These are phyloP conservation scores for Mus minutoides DNA, from an alignment of 2,797 vertebrate genomes.

Conservation along the genomic window DNA sequence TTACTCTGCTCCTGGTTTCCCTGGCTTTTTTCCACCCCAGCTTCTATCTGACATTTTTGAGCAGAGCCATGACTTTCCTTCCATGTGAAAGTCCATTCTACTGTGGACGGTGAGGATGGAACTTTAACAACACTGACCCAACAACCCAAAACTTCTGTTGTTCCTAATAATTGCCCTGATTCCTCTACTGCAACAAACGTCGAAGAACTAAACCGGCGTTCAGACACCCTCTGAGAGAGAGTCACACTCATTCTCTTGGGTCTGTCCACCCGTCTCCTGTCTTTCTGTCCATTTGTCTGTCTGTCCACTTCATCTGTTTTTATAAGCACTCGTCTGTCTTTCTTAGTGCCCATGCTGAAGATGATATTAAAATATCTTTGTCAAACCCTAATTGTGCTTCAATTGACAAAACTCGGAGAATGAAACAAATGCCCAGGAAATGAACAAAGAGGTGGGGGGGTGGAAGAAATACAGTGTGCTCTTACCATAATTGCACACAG, in stretches of 20 bases:
- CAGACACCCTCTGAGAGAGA: background rate
- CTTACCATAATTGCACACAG: too few relatives aligned
- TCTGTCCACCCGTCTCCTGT: background rate
- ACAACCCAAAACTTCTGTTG: background rate
- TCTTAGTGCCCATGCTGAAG: background rate
- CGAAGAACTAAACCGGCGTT: background rate
- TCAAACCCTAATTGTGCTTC: background rate
- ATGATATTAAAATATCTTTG: background rate
- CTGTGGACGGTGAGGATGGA: background rate
- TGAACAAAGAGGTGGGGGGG: accelerated
- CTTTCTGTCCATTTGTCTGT: too few relatives aligned
- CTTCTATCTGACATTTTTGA: background rate
- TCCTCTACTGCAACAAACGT: background rate
- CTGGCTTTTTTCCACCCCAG: background rate
- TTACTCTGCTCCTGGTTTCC: background rate
- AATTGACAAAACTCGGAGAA: background rate
- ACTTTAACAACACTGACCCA: background rate
- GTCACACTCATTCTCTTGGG: background rate
- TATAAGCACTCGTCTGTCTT: background rate
- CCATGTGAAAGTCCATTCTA: background rate
- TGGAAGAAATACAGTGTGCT: too few relatives aligned
- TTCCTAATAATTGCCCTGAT: background rate
- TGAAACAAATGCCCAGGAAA: background rate
- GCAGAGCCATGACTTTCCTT: background rate
- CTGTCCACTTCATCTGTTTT: background rate